Evolutionary conservation across 1,140 invertebrate species (phyloP), one percentile per base, ranked within the genome.

Genomic region (Dreissena rostriformis): DNA sequence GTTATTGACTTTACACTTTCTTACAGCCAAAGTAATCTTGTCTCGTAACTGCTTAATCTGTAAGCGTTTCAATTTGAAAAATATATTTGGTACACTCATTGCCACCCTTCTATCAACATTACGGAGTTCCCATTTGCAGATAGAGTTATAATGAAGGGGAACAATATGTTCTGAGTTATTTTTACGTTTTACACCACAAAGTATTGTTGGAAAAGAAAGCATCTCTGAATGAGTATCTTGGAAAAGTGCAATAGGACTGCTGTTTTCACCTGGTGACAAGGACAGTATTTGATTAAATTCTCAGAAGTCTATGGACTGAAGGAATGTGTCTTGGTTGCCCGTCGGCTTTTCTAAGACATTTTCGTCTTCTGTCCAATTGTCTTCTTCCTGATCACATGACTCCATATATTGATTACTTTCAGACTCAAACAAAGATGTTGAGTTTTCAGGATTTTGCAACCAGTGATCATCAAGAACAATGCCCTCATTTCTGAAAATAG

Each of bases 31-130:
- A 10, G 49, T 57, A 0, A 83, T 84, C 78, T 85, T 80, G 49
- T 85, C 87, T 51, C 66, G 52, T 24, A 88, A 79, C 51, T 84
- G 85, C 63, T 88, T 88, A 12, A 88, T 79, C 79, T 88, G 87
- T n/a, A 88, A 51, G 74, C 85, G 87, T 73, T 88, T 88, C 22
- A 83, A 39, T 65, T 88, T 88, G 68, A 79, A 88, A 78, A 85
- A 88, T 12, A 84, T 66, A 63, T 82, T 87, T 53, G 83, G 76
- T 49, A 80, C 55, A 80, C 53, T 39, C 1, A 29, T 28, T 14
- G 83, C 83, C 28, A 80, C 83, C 15, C 83, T 10, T 68, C 83
- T 79, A 61, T 85, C 83, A 51, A 74, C 70, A 80, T 67, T 63
- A 15, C 83, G 15, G 6, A 80, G 49, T 51, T 85, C 83, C 76